Conservation (phyloP, 2,888 invertebrate species). For the Pseudoips prasinana region DNA sequence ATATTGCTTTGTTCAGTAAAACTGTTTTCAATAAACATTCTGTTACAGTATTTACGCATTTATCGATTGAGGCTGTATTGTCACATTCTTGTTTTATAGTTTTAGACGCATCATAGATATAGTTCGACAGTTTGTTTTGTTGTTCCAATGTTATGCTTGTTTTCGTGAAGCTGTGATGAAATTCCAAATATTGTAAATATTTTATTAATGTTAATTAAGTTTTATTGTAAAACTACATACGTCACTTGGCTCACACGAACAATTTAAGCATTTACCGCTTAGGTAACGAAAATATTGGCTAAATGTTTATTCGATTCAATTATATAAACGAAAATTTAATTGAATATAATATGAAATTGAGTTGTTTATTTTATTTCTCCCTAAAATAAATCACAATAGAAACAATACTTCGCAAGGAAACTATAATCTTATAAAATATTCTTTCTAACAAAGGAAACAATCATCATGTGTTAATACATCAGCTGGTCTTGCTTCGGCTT, state of each 20-base stretch:
- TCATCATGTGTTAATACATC: no score
- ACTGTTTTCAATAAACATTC: conserved; percentile 19
- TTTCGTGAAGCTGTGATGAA: conserved; percentile 81
- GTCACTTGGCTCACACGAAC: conserved; percentile 77
- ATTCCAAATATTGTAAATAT: conserved; percentile 81
- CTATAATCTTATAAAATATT: no score
- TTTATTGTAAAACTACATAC: conserved; percentile 61
- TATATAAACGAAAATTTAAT: conserved; percentile 76
- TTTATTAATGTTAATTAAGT: conserved; percentile 73
- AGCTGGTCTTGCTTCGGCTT: no score
- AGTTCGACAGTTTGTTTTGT: conserved; percentile 65
- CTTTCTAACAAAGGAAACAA: no score
- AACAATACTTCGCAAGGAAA: no score
- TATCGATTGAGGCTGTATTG: conserved; percentile 65
- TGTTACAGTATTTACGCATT: conserved; percentile 76
- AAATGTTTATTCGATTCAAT: conserved; percentile 80
- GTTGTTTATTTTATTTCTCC: conserved; percentile 43
- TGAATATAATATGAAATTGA: conserved; percentile 67
- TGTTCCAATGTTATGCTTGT: conserved; percentile 76
- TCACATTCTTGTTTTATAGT: conserved; percentile 64
- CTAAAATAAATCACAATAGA: no score
- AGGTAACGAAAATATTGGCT: conserved; percentile 72
- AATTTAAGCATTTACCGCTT: conserved; percentile 71
- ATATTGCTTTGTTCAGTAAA: conserved; percentile 15
- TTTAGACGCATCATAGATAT: conserved; percentile 57